Evolutionary conservation across 2,113 vertebrate genomes (phyloP), one percentile per base, ranked within the genome.

Genomic region (Equus quagga): DNA sequence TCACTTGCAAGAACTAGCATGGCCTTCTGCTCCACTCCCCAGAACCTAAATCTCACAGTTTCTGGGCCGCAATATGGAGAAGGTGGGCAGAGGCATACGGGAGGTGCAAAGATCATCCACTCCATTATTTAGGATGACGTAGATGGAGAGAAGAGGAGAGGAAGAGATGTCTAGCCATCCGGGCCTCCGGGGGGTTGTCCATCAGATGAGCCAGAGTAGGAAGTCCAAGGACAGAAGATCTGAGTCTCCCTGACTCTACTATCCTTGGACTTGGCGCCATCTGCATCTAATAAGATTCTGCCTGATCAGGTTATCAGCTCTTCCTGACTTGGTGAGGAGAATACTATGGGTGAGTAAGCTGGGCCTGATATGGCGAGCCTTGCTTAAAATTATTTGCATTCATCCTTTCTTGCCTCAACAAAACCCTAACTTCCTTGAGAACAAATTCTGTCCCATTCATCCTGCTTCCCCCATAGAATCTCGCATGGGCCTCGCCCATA

Each of bases 1-100:
- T 70, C 62, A 18, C 54, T 31, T 24, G 19, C 24, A 28, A 17
- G 26, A 24, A 49, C 2, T 0, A 0, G 7, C 12, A 1, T 14
- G 24, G 23, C 56, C 28, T 33, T 73, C 41, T 36, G 33, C 26
- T 6, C 8, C 5, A 3, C 5, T 0, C 15, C 28, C n/a, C 44
- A n/a, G 56, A 28, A 28, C 41, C 49, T 5, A 12, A 41, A 11
- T 10, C 21, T 60, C 15, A 2, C 19, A 0, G 6, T 44, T 8
- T 81, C 41, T 31, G 17, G 26, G 14, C 33, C 26, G 8, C 4
- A 1, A 21, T 31, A 6, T 33, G n/a, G 19, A 64, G 7, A 72
- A 12, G 24, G 13, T 9, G 72, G 8, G 23, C 69, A 80, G 72
- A 89, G 23, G 23, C 14, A 15, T 8, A 6, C 3, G 28, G 8